A percentile compares a stretch with the other conserved stretches of the same genome.
Conservation (phyloP, 2,797 vertebrate genomes). For the Cyprinodon diabolis region DNA sequence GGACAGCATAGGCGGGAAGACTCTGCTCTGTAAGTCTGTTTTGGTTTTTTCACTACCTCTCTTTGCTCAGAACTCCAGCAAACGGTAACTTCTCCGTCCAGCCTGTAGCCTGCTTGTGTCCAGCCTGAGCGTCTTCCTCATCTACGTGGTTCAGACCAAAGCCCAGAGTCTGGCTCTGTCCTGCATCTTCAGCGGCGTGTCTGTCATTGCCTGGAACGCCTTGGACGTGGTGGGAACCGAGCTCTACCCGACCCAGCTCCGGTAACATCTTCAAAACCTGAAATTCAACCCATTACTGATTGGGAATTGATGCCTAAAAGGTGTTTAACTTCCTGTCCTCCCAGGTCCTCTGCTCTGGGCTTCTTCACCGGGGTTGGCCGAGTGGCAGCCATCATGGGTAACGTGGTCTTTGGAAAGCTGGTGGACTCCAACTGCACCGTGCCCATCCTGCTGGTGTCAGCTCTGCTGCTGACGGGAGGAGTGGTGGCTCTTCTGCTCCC, state of each 20-base stretch:
- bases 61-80: not conserved
- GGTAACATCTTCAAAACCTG: constrained; percentile 51
- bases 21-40: constrained; percentile 75
- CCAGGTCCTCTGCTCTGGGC: constrained; percentile 81
- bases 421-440: constrained; percentile 78
- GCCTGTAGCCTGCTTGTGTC: constrained; percentile 79
- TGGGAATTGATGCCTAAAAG: too few species aligned
- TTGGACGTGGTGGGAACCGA: constrained; percentile 81
- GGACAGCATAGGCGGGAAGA: constrained; percentile 76
- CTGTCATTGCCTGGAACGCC: constrained; percentile 82
- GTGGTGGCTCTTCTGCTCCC: constrained; percentile 73
- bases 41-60: not conserved
- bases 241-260: constrained; percentile 81
- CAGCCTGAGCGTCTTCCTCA: constrained; percentile 78
- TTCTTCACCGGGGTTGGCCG: constrained; percentile 81
- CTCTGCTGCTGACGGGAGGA: constrained; percentile 74
- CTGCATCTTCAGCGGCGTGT: constrained; percentile 82
- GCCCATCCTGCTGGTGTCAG: constrained; percentile 78
- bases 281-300: not conserved
- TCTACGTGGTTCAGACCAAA: constrained; percentile 79
- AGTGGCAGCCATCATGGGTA: constrained; percentile 79
- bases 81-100: constrained; percentile 37
- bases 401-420: constrained; percentile 78
- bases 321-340: not conserved
- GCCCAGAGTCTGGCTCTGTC: constrained; percentile 76